These are phyloP conservation scores for Tenthredo livida DNA, from an alignment of 2,888 invertebrate genomes.

Conservation along the genomic window DNA sequence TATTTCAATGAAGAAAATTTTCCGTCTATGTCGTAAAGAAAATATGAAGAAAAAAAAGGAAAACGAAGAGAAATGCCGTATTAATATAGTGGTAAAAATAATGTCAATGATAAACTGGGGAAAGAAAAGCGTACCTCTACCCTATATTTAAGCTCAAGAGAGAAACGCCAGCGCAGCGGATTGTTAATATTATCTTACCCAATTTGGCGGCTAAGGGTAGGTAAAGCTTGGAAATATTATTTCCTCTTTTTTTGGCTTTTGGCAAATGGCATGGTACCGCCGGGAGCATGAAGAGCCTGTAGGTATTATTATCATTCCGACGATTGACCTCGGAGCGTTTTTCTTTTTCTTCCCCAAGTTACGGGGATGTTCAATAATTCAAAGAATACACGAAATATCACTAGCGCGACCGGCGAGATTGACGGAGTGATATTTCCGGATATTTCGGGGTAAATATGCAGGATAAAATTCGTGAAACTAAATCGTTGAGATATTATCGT, in stretches of 20 bases:
- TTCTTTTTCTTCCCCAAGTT: neutral
- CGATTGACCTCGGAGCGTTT: neutral
- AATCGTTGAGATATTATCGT: conserved; percentile 28
- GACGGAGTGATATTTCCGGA: neutral
- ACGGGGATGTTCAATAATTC: neutral
- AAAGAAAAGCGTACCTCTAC: neutral
- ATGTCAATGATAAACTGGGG: conserved; percentile 1
- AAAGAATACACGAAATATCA: neutral
- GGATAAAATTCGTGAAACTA: neutral
- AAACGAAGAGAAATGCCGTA: neutral
- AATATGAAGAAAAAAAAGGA: neutral
- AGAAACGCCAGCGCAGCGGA: neutral
- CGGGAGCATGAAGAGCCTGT: neutral
- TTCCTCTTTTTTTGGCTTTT: neutral
- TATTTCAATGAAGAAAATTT: conserved; percentile 21
- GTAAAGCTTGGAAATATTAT: conserved; percentile 29
- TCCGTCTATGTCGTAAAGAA: neutral
- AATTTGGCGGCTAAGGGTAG: neutral
- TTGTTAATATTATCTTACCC: conserved; percentile 23
- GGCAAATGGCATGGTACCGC: neutral
- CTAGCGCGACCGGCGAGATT: neutral
- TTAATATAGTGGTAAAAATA: neutral
- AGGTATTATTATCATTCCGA: conserved; percentile 12
- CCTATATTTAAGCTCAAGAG: conserved; percentile 3
- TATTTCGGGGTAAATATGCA: neutral